Evolutionary conservation across 2,113 vertebrate species (phyloP).

Genomic region (Mastomys coucha): DNA sequence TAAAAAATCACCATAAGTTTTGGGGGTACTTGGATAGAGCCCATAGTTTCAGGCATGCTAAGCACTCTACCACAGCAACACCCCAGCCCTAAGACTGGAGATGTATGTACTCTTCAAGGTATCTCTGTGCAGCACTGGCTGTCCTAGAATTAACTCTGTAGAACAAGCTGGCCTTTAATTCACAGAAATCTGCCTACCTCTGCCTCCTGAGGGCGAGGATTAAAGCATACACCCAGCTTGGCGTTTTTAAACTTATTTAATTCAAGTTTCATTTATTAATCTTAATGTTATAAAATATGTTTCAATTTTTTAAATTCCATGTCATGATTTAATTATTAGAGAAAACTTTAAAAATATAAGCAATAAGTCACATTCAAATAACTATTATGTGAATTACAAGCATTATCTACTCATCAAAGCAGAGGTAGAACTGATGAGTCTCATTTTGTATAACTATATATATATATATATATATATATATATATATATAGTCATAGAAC

Average conservation of each 20-base stretch:
- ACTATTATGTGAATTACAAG: neutral
- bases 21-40: neutral
- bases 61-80: neutral
- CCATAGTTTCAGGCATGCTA: neutral
- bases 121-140: neutral
- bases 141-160: neutral
- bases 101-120: neutral
- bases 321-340: neutral
- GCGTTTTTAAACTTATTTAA: conserved; percentile 5
- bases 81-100: neutral
- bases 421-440: neutral
- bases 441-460: neutral
- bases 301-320: neutral
- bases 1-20: neutral
- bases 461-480: neutral
- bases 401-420: neutral
- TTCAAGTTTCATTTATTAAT: neutral
- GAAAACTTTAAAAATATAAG: neutral
- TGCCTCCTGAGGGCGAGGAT: neutral
- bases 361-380: neutral
- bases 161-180: neutral
- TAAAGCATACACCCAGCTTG: neutral
- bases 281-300: neutral
- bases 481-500: neutral
- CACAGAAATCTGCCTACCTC: neutral